phyloP scores from a whole-genome alignment of 2,113 vertebrate species.

The Talpa occidentalis region DNA sequence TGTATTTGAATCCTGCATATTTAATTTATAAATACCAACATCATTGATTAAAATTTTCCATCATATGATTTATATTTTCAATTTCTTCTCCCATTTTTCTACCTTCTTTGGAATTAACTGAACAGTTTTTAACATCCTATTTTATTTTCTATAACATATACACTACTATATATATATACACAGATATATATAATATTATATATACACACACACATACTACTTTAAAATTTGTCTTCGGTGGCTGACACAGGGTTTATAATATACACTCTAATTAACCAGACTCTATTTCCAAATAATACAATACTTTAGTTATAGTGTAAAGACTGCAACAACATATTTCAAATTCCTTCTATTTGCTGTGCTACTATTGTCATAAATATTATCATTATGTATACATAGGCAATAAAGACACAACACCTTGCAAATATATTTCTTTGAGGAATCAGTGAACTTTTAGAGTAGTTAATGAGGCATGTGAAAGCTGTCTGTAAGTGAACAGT shows the following conservation, averaged over 20 bases:
- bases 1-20: background rate
- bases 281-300: background rate
- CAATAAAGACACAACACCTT: background rate
- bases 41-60: background rate
- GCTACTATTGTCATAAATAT: background rate
- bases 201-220: background rate
- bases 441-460: background rate
- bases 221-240: conserved; percentile 5
- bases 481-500: background rate
- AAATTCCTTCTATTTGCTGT: background rate
- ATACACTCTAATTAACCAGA: background rate
- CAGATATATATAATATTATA: too few species aligned
- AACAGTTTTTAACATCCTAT: background rate
- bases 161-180: too few species aligned
- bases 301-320: background rate
- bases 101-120: background rate
- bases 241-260: background rate
- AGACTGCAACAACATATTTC: background rate
- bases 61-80: background rate
- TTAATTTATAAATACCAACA: conserved; percentile 11
- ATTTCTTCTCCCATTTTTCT: background rate
- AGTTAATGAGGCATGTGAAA: background rate
- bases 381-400: background rate
- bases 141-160: background rate
- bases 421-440: background rate